Percentiles rank a stretch among this genome's conserved stretches.
These are phyloP conservation scores for Ephialtes manifestator DNA, from an alignment of 2,888 invertebrate genomes.

Conservation along the genomic window DNA sequence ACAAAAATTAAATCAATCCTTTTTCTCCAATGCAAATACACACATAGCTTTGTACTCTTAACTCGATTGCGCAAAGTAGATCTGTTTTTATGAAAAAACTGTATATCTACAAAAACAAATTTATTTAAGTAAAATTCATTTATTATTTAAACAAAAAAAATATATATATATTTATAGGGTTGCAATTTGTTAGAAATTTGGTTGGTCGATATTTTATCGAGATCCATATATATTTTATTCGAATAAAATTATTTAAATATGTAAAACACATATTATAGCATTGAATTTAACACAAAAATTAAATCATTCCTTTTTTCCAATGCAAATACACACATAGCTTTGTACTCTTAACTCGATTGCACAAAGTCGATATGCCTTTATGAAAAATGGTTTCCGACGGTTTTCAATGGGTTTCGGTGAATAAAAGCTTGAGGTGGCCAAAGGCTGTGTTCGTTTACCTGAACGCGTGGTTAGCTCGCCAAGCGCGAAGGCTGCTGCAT, in stretches of 20 bases:
- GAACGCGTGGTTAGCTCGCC: slow-evolving; percentile 42
- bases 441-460: not conserved
- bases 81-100: too few species aligned
- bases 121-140: not conserved
- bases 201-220: not conserved
- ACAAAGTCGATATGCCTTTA: not conserved
- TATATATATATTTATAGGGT: too few species aligned
- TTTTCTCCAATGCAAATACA: not conserved
- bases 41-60: too few species aligned
- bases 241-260: not conserved
- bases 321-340: not conserved
- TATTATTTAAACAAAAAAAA: too few species aligned
- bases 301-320: not conserved
- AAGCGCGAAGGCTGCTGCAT: slow-evolving; percentile 63
- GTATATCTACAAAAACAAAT: not conserved
- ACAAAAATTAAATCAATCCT: not conserved
- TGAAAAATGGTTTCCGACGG: not conserved
- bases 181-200: not conserved
- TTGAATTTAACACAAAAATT: not conserved
- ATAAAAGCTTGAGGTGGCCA: slow-evolving; percentile 12
- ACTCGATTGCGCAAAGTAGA: too few species aligned
- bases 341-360: not conserved
- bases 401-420: slow-evolving; percentile 7
- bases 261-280: not conserved
- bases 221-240: not conserved